Conservation (phyloP, 2,113 vertebrate genomes). For the Chaenogobius annularis region DNA sequence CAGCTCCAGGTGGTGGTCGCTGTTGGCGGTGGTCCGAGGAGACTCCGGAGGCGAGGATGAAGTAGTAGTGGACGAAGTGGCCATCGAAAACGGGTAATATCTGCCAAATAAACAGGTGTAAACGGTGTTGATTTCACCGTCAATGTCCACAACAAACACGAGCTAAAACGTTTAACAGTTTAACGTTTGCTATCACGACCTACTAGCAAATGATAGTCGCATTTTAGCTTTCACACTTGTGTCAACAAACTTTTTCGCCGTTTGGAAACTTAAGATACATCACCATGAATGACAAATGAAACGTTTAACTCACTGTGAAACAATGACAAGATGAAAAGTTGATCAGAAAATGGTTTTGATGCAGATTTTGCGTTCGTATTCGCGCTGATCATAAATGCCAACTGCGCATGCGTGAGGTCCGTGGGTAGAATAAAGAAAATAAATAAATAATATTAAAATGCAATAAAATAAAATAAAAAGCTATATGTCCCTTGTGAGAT, state of each 20-base stretch:
- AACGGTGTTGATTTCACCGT: neutral
- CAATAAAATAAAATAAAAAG: too few relatives aligned
- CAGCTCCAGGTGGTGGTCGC: constrained; percentile 41
- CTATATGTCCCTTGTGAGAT: too few relatives aligned
- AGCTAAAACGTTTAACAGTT: neutral
- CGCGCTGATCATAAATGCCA: neutral
- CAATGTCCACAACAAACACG: neutral
- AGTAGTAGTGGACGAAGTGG: constrained; percentile 12
- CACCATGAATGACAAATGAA: neutral
- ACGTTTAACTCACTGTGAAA: neutral
- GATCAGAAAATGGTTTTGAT: neutral
- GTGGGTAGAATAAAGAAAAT: too few relatives aligned
- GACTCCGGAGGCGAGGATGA: neutral
- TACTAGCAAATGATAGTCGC: too few relatives aligned
- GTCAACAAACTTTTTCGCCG: neutral
- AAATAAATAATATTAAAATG: too few relatives aligned
- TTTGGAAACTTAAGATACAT: neutral
- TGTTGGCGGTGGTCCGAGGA: neutral
- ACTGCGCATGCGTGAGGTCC: neutral
- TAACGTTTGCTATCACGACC: neutral
- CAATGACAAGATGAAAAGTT: neutral
- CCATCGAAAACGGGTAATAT: constrained; percentile 60
- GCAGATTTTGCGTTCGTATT: neutral
- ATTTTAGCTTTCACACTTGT: neutral
- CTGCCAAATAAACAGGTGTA: neutral